A percentile compares a stretch with the other conserved stretches of the same genome.
These are phyloP conservation scores for Tragulus kanchil DNA, from an alignment of 2,113 vertebrate species.

Conservation along the genomic window DNA sequence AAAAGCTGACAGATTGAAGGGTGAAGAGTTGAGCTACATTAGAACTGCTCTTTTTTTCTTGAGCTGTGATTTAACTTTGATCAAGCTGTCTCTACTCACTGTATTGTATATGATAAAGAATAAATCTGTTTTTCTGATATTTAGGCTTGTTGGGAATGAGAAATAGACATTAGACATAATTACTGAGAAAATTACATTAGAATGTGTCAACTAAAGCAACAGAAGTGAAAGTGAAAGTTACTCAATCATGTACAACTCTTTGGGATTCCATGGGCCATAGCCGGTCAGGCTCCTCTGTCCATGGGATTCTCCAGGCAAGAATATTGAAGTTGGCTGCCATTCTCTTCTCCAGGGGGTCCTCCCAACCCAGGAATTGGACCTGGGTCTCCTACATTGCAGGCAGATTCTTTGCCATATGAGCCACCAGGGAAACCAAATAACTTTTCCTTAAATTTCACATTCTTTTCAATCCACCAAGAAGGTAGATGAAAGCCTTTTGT, in stretches of 20 bases:
- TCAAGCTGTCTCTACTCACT: constrained; percentile 8
- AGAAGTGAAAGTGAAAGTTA: background rate
- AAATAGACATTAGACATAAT: constrained; percentile 57
- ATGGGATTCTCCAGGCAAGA: background rate
- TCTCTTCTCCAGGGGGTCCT: background rate
- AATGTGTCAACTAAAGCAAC: constrained; percentile 39
- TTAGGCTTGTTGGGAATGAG: constrained; percentile 22
- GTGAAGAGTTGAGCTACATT: background rate
- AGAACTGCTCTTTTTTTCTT: background rate
- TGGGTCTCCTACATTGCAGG: background rate
- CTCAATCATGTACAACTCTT: background rate
- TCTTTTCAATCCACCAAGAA: constrained; percentile 8
- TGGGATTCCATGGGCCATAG: background rate
- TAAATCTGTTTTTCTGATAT: constrained; percentile 37
- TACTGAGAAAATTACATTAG: constrained; percentile 47
- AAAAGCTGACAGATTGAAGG: background rate
- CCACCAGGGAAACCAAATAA: background rate
- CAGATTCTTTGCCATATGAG: background rate
- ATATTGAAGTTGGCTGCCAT: background rate
- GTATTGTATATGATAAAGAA: constrained; percentile 13
- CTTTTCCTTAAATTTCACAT: constrained; percentile 19
- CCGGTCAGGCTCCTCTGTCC: background rate
- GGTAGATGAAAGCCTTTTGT: background rate
- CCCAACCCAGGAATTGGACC: background rate
- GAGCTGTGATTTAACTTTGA: background rate